These are phyloP conservation scores for Bombus soroeensis DNA, from an alignment of 1,140 invertebrate species.

Conservation along the genomic window DNA sequence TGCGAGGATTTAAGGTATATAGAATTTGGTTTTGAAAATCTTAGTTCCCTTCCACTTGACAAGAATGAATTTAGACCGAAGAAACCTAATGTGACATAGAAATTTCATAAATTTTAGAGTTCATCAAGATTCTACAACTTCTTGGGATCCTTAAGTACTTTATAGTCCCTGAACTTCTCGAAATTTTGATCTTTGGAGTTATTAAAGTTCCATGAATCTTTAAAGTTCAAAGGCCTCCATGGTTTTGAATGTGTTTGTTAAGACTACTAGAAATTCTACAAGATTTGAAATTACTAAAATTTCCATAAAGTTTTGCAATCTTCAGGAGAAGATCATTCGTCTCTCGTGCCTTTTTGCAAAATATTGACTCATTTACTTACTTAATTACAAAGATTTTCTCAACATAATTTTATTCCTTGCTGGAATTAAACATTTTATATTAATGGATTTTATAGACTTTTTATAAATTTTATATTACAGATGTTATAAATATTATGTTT, in stretches of 20 bases:
- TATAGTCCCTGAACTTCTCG: background rate
- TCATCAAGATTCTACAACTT: background rate
- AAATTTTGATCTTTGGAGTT: background rate
- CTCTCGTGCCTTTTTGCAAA: too few relatives aligned
- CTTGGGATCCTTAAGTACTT: background rate
- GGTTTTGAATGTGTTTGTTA: background rate
- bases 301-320: background rate
- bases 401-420: too few relatives aligned
- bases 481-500: too few relatives aligned
- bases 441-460: too few relatives aligned
- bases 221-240: background rate
- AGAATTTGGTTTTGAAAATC: background rate
- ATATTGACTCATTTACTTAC: background rate
- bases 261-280: background rate
- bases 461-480: too few relatives aligned
- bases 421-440: too few relatives aligned
- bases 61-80: background rate
- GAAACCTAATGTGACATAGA: background rate
- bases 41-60: background rate
- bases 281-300: background rate
- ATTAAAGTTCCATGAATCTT: background rate
- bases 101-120: slow-evolving; percentile 11
- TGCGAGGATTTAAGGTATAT: background rate
- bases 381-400: background rate
- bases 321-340: too few relatives aligned